Base-by-base conservation (phyloP, 2,888 invertebrate genomes). In the Choristoneura rosaceana region DNA sequence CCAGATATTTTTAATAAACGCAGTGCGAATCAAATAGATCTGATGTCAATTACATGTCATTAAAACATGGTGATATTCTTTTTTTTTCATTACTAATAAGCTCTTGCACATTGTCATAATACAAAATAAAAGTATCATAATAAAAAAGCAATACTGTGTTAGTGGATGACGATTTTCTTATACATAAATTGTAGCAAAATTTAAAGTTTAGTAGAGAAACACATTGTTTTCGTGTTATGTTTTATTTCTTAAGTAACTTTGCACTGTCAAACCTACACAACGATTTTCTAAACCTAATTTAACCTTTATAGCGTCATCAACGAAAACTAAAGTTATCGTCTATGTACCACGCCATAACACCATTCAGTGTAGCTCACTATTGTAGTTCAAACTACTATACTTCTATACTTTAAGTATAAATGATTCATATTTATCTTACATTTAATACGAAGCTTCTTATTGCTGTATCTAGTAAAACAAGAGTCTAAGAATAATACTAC, bases 21-120 rank as follows among this genome's bases (percentile, higher is more conserved):
- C 62, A 69, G 52, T 52, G 43, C 52, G 43, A 69, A 69, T 69
- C 41, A 43, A 50, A 62, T 69, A 58, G 71, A 71, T 71, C 71
- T 71, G 71, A 71, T 58, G 71, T 71, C 71, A 67, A 59, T 71
- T 68, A 71, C 61, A 52, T 50, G 59, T 63, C 58, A 10, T 62
- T 7, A 62, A 62, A 25, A 25, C 45, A 45, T n/a, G 34, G 58
- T 59, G 71, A 63, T 71, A 59, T 62, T 67, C 45, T 25, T 47
- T 67, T 63, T 62, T 58, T 62, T 67, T 25, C 47, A 58, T 38
- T 67, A 58, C 33, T 25, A 17, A 25, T 67, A 62, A 71, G 62
- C 50, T 34, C 9, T 50, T 34, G 34, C 50, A 61, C 43, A 55
- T 71, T 61, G 50, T 38, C 45, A 62, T 34, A 38, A 38, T 38